These are phyloP conservation scores for Melangyna quadrimaculata DNA, from an alignment of 2,888 invertebrate species.

Conservation along the genomic window DNA sequence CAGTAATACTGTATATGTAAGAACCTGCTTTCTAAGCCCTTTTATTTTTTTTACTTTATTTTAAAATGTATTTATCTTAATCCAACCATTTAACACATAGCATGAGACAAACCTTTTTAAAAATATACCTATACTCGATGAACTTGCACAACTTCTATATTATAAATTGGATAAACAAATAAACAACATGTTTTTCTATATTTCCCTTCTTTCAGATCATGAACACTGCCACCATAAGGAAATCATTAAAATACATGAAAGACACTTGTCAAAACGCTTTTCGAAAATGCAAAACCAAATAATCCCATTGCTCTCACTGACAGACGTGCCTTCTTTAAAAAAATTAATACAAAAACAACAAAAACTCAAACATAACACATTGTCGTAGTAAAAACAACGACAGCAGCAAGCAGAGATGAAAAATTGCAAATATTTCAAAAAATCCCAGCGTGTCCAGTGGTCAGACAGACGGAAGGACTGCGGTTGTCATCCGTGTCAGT, in stretches of 20 bases:
- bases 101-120: not conserved
- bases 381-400: not conserved
- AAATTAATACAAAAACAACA: slow-evolving; percentile 8
- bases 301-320: slow-evolving; percentile 23
- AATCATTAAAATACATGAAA: slow-evolving; percentile 53
- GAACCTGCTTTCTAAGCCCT: no score
- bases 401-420: slow-evolving; percentile 60
- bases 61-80: no score
- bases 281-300: slow-evolving; percentile 46
- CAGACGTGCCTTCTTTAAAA: slow-evolving; percentile 48
- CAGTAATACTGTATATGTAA: no score
- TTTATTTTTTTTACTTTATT: no score
- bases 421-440: slow-evolving; percentile 70
- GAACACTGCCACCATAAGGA: slow-evolving; percentile 24
- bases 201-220: slow-evolving; percentile 24
- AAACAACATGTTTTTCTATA: not conserved
- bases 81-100: not conserved
- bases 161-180: not conserved
- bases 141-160: not conserved
- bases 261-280: slow-evolving; percentile 60
- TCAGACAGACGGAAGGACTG: slow-evolving; percentile 70
- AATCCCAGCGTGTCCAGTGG: slow-evolving; percentile 71
- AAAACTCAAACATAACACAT: slow-evolving; percentile 3
- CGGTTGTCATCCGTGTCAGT: slow-evolving; percentile 71
- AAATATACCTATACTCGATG: not conserved